These are phyloP conservation scores for Tetanocera ferruginea DNA, from an alignment of 2,888 invertebrate species.

Conservation along the genomic window DNA sequence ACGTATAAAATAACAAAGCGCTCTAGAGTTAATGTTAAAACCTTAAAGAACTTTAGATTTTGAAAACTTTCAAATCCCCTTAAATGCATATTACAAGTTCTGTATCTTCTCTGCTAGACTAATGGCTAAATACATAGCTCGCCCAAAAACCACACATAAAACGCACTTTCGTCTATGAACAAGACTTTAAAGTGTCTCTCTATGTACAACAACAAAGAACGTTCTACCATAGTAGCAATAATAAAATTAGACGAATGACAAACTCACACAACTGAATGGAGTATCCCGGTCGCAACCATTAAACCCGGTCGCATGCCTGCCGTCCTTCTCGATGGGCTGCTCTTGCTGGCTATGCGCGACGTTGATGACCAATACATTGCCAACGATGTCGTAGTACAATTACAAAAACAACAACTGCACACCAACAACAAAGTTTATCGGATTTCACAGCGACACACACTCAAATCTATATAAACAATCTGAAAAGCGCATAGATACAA, in stretches of 20 bases:
- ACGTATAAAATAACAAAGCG: too few relatives aligned
- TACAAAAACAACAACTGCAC: conserved; percentile 38
- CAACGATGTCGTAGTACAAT: conserved; percentile 46
- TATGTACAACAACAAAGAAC: conserved; percentile 4
- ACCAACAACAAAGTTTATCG: conserved; percentile 29
- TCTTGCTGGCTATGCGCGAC: background rate
- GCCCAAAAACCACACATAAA: too few relatives aligned
- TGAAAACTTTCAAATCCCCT: too few relatives aligned
- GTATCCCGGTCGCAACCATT: too few relatives aligned
- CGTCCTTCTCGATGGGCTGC: background rate
- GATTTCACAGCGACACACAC: conserved; percentile 15
- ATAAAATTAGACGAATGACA: conserved; percentile 31
- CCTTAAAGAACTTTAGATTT: too few relatives aligned
- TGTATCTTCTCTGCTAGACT: too few relatives aligned
- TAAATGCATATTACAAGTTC: too few relatives aligned
- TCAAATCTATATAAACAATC: background rate
- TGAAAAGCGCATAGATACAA: conserved; percentile 31
- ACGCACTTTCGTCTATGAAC: background rate
- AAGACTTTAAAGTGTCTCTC: background rate
- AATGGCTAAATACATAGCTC: too few relatives aligned
- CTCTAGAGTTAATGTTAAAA: too few relatives aligned
- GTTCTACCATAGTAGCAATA: background rate
- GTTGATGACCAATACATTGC: conserved; percentile 2
- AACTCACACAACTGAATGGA: background rate
- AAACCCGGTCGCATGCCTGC: background rate